A percentile compares a stretch with the other conserved stretches of the same genome.
These are phyloP conservation scores for Drosophila kurseongensis DNA, from an alignment of 1,140 invertebrate species.

Conservation along the genomic window DNA sequence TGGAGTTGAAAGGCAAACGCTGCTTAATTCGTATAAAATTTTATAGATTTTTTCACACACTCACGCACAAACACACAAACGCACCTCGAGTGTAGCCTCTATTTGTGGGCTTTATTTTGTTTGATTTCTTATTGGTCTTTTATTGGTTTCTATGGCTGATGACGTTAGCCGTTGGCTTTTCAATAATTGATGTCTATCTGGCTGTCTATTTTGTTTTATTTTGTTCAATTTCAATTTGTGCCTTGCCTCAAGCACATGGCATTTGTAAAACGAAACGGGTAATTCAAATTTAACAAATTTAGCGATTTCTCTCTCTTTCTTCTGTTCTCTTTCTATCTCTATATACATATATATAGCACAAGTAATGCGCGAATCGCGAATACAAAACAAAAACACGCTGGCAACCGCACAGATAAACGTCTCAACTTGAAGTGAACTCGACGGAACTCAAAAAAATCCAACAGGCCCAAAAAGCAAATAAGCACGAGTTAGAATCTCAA, in stretches of 20 bases:
- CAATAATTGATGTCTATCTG: slow-evolving; percentile 46
- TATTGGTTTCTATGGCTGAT: slow-evolving; percentile 66
- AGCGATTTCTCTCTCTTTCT: slow-evolving; percentile 36
- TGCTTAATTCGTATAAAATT: slow-evolving; percentile 36
- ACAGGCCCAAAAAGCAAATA: slow-evolving; percentile 50
- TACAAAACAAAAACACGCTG: slow-evolving; percentile 51
- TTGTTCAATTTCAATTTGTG: slow-evolving; percentile 61
- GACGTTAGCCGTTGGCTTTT: slow-evolving; percentile 63
- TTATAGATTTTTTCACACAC: slow-evolving; percentile 36
- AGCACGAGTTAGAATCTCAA: slow-evolving; percentile 70
- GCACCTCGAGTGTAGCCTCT: slow-evolving; percentile 29
- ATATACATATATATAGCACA: slow-evolving; percentile 39
- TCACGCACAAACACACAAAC: slow-evolving; percentile 20
- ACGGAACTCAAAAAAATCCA: slow-evolving; percentile 39
- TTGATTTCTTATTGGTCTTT: slow-evolving; percentile 35
- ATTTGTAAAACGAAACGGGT: slow-evolving; percentile 59
- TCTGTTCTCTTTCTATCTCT: slow-evolving; percentile 44
- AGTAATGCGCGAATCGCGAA: slow-evolving; percentile 36
- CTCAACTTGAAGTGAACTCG: slow-evolving; percentile 79
- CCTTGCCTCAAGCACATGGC: slow-evolving; percentile 64
- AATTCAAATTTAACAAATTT: slow-evolving; percentile 73
- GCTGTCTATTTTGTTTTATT: slow-evolving; percentile 40
- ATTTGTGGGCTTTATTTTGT: slow-evolving; percentile 26
- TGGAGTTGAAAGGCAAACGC: slow-evolving; percentile 18
- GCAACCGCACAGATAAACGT: slow-evolving; percentile 81